Base-by-base conservation (phyloP, 2,113 vertebrate species). In the Ariopsis seemanni region DNA sequence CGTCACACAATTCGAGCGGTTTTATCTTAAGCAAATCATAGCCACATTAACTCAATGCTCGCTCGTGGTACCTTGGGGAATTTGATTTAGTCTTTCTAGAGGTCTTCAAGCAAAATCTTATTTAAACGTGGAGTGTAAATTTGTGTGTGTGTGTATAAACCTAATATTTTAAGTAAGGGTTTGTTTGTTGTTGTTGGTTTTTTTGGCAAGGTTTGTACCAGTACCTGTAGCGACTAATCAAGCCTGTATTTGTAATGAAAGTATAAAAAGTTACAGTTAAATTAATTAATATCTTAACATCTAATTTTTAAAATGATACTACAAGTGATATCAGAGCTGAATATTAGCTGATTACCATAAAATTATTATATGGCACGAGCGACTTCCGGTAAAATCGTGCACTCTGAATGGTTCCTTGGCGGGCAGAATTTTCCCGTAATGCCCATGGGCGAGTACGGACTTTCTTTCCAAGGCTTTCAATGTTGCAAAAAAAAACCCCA, bases 1-100 rank as follows among this genome's bases (percentile, higher is more conserved):
- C 69, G 60, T 87, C 85, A 65, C 72, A 74, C 82, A 89, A 77
- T 67, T 83, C 65, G 57, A 88, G 72, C 84, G 83, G 82, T 88
- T 82, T 84, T 48, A 77, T 85, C 82, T 87, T 48, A 84, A 87
- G 82, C 77, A 22, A 75, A 88, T 85, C 85, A 48, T 63, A 60
- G 85, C 75, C 48, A 52, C 65, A 75, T 65, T 80, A 80, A 80
- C 42, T 11, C 48, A 69, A 17, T 25, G 53, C 63, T 80, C 34
- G 57, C 60, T 75, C n/a, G 3, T 20, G 34, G 62, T 9, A 67
- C 50, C 50, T 57, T 74, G 65, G 72, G 58, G 77, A 55, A 86
- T 88, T 84, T 15, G 17, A 30, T 57, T 27, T 22, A 18, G 71
- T 48, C 5, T 75, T 67, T 27, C n/a, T 62, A 42, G 17, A 22